Conservation (phyloP, 2,113 vertebrate genomes). For the Aleadryas rufinucha region DNA sequence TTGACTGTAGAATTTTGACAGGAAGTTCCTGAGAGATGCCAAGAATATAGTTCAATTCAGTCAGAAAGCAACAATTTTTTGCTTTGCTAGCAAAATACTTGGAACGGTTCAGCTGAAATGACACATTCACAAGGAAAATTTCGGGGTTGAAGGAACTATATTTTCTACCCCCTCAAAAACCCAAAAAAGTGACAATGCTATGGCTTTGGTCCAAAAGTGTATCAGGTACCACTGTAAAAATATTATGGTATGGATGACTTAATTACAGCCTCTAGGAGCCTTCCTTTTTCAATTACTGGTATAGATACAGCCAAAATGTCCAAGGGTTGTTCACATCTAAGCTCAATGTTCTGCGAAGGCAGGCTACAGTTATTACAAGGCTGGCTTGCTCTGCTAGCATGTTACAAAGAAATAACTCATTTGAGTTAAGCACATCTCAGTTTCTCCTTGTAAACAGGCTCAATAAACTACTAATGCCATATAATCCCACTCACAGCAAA, state of each 20-base stretch:
- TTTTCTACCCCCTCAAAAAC: rapidly evolving
- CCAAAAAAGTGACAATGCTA: not conserved
- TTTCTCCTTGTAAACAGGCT: not conserved
- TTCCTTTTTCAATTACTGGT: not conserved
- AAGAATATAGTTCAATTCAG: not conserved
- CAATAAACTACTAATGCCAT: not conserved
- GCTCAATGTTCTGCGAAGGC: not conserved
- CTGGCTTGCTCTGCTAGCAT: not conserved
- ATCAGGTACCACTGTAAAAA: not conserved
- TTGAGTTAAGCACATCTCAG: not conserved
- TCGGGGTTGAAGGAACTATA: not conserved
- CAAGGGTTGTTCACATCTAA: not conserved
- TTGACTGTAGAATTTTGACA: not conserved
- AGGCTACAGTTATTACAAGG: not conserved
- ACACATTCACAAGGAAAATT: not conserved
- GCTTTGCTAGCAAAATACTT: not conserved
- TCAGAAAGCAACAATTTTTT: not conserved
- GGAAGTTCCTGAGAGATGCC: not conserved
- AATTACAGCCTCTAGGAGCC: not conserved
- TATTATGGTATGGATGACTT: not conserved
- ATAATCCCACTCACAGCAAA: not conserved
- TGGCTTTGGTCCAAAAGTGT: not conserved
- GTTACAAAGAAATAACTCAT: not conserved
- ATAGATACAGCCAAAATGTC: not conserved
- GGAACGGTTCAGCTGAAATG: not conserved